Base-by-base conservation (phyloP, 2,888 invertebrate genomes). In the Ligdia adustata region DNA sequence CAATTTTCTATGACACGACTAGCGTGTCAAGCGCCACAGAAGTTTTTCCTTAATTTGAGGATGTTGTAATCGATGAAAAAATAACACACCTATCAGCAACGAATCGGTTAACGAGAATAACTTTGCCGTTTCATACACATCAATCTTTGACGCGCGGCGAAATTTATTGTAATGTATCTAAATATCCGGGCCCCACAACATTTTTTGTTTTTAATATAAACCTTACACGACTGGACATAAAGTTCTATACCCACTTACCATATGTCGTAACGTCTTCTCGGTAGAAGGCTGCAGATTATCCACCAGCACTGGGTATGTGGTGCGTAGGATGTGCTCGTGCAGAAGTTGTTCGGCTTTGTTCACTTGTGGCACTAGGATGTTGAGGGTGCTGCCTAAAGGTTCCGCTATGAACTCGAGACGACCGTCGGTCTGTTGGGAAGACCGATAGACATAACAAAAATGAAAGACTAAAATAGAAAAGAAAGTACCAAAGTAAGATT, bases 401-500 rank as follows among this genome's bases (percentile, higher is more conserved):
- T 90, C 87, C 1, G 82, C 73, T 64, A 90, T 75, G 69, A 90
- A 91, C 55, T 90, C 87, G 0, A 91, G 69, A 0, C 90, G 81
- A 1, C 86, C 89, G 51, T 91, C 91, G 6, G 89, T 85, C 91
- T 91, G 62, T 43, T 34, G 35, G 26, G 38, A 31, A 37, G 14
- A 28, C 7, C 22, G 20, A n/a, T 4, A 29, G 18, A 16, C 1
- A 7, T n/a, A n/a, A n/a, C n/a, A n/a, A n/a, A n/a, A n/a, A n/a
- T n/a, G n/a, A n/a, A n/a, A n/a, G n/a, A n/a, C n/a, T n/a, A n/a
- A n/a, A n/a, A n/a, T n/a, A n/a, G n/a, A n/a, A n/a, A n/a, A n/a
- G n/a, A n/a, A n/a, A n/a, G n/a, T n/a, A n/a, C n/a, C n/a, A n/a
- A n/a, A n/a, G n/a, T n/a, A n/a, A n/a, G n/a, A n/a, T n/a, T n/a